Evolutionary conservation across 2,888 invertebrate genomes (phyloP), one percentile per base, ranked within the genome.

Genomic region (Zhengitettix transpicula): DNA sequence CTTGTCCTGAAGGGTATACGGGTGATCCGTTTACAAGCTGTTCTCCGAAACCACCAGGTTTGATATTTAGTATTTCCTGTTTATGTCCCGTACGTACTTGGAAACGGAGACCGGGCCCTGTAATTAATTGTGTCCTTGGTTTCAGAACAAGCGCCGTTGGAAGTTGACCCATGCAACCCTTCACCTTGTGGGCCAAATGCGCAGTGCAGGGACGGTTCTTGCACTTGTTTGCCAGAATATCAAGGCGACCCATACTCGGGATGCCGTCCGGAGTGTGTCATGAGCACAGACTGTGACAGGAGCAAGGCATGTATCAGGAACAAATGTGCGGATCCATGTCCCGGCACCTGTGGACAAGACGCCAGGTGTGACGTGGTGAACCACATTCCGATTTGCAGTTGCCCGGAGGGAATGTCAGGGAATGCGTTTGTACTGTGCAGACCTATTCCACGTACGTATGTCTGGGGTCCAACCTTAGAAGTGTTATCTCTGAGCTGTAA

Each of bases 11-110:
- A 17, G 85, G 85, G 55, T 87, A 81, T 66, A 80, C 78, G 3
- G 90, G 90, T 17, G 86, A 90, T 76, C 87, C 90, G 17, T 88
- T 89, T 69, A 81, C 76, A 62, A 81, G 77, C 65, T 89, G 88
- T 68, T 73, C 75, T 42, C 72, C 75, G 10, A 78, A 81, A 71
- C 81, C 79, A 58, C 74, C 75, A 60, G 70, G 75, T 68, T 75
- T 81, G 78, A 79, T 76, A 73, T 11, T 9, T 15, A n/a, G 14
- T n/a, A 40, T 12, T 16, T 7, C 11, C 1, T n/a, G 10, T 2
- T 10, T 17, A 1, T 11, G 0, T 0, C 10, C 7, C 14, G 12
- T 40, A 16, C n/a, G n/a, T n/a, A n/a, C n/a, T n/a, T n/a, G n/a
- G 2, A 8, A 10, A 40, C 3, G 0, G 10, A 12, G 9, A 40